phyloP scores from a whole-genome alignment of 2,888 invertebrate genomes.

The Xanthostigma xanthostigma region DNA sequence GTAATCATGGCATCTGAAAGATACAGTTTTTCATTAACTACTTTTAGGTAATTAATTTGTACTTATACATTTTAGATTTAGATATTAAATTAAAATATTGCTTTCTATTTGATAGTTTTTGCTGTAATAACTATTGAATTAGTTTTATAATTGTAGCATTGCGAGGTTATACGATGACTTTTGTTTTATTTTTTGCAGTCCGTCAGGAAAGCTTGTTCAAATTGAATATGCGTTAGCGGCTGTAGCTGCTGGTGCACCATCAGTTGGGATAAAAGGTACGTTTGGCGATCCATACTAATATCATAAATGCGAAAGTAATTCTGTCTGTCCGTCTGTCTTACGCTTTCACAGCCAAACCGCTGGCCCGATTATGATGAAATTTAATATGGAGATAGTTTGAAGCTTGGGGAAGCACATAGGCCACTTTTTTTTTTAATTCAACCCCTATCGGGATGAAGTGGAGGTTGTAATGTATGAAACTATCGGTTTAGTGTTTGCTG shows the following conservation, averaged over 20 bases:
- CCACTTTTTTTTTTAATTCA: no score
- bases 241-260: conserved; percentile 95
- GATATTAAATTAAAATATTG: conserved; percentile 1
- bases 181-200: conserved; percentile 45
- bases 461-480: no score
- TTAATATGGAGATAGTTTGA: no score
- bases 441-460: no score
- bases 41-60: conserved; percentile 47
- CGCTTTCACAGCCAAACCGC: no score
- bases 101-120: not conserved
- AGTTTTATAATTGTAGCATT: conserved; percentile 3
- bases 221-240: conserved; percentile 99
- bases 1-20: conserved; percentile 86
- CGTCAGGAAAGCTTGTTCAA: conserved; percentile 97
- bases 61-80: conserved; percentile 9
- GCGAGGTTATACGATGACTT: conserved; percentile 13
- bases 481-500: no score
- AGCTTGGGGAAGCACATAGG: no score
- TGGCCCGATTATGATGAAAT: no score
- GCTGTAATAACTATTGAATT: conserved; percentile 5
- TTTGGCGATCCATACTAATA: no score
- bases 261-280: conserved; percentile 93
- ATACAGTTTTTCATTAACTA: conserved; percentile 91
- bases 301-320: no score
- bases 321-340: no score